Conservation (phyloP, 2,113 vertebrate genomes). For the Tylochromis polylepis region DNA sequence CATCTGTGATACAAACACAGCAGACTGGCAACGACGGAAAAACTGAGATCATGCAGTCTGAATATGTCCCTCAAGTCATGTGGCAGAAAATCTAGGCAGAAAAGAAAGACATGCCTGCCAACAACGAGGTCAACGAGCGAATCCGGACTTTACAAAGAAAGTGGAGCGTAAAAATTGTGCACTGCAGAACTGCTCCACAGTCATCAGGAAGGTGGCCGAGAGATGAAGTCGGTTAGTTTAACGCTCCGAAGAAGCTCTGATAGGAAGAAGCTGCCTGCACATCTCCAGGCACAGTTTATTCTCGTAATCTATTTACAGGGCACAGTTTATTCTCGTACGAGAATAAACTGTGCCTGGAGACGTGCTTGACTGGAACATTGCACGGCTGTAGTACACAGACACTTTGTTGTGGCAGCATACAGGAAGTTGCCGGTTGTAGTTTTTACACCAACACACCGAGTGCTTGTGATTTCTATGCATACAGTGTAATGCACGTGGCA, state of each 20-base stretch:
- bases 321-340: no score
- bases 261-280: no score
- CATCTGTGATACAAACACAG: neutral
- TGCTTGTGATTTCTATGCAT: neutral
- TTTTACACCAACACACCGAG: neutral
- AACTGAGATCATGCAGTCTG: neutral
- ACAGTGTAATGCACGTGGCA: neutral
- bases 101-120: neutral
- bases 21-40: neutral
- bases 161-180: neutral
- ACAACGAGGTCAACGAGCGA: neutral
- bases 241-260: no score
- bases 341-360: neutral
- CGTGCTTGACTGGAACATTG: neutral
- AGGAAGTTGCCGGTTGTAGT: neutral
- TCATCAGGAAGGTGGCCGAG: neutral
- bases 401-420: neutral
- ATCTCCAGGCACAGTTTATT: no score
- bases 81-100: constrained; percentile 19
- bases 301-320: no score
- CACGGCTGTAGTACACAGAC: neutral
- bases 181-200: constrained; percentile 10
- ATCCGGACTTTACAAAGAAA: neutral
- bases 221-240: neutral
- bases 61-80: constrained; percentile 6